These are phyloP conservation scores for Blastomussa wellsi DNA, from an alignment of 92 coral and sea anemone species.

Conservation along the genomic window DNA sequence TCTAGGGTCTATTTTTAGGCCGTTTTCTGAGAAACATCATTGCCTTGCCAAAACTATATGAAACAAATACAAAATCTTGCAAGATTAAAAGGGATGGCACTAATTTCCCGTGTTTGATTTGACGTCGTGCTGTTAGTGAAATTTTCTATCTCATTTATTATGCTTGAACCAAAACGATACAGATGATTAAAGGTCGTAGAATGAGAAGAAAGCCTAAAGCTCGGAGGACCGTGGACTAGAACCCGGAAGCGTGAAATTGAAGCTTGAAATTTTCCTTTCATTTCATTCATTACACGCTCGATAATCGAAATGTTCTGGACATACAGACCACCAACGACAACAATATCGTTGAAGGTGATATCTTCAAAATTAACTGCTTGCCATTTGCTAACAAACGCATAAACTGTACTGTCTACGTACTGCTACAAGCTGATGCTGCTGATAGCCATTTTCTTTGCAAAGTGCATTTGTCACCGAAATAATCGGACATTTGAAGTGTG, in stretches of 20 bases:
- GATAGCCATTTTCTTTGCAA: not conserved
- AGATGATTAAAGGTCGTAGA: no score
- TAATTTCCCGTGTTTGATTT: not conserved
- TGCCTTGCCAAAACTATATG: not conserved
- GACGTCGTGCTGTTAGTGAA: not conserved
- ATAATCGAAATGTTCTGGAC: not conserved
- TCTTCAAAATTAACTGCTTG: not conserved
- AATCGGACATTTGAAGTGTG: not conserved
- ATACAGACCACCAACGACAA: not conserved
- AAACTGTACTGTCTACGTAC: not conserved
- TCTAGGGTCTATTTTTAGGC: not conserved
- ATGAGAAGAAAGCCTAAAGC: not conserved
- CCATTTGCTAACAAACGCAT: not conserved
- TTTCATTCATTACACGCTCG: not conserved
- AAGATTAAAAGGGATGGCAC: no score
- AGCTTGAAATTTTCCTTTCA: not conserved
- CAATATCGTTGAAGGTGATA: not conserved
- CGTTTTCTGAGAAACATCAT: not conserved
- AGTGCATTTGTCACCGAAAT: not conserved
- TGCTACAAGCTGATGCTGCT: no score
- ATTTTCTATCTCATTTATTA: no score
- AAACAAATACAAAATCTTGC: not conserved
- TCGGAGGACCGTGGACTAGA: not conserved
- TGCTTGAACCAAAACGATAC: no score
- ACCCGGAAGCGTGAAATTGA: not conserved